Evolutionary conservation across 2,888 invertebrate genomes (phyloP).

Genomic region (Cerastoderma edule): DNA sequence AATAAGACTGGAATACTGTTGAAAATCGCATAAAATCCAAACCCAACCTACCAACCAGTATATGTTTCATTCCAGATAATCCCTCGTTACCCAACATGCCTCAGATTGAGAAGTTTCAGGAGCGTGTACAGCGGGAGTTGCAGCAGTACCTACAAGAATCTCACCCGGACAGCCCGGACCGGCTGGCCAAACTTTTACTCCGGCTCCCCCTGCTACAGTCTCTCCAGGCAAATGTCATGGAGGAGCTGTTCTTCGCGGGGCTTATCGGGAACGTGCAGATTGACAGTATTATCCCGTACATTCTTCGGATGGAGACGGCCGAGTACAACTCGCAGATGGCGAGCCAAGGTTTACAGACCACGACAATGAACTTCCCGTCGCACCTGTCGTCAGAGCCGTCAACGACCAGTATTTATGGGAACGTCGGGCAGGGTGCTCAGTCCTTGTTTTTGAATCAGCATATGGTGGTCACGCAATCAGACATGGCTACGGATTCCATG

Average conservation of each 20-base stretch:
- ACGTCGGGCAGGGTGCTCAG: conserved; percentile 31
- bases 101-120: conserved; percentile 87
- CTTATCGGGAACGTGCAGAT: conserved; percentile 97
- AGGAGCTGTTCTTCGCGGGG: conserved; percentile 97
- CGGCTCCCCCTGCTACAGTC: conserved; percentile 83
- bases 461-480: conserved; percentile 42
- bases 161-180: conserved; percentile 88
- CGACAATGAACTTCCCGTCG: conserved; percentile 17
- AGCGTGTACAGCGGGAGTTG: conserved; percentile 87
- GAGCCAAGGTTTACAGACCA: conserved; percentile 65
- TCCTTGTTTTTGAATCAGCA: conserved; percentile 54
- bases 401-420: conserved; percentile 24
- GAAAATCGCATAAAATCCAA: no score
- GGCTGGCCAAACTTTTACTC: conserved; percentile 94
- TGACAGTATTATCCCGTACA: conserved; percentile 96
- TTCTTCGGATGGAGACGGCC: conserved; percentile 88
- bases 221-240: conserved; percentile 91
- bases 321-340: conserved; percentile 82
- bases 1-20: no score
- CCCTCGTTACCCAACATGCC: conserved; percentile 85
- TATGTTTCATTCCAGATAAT: conserved; percentile 84
- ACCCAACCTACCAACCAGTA: no score
- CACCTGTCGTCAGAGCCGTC: conserved; percentile 13
- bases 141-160: conserved; percentile 77
- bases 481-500: conserved; percentile 9